These are phyloP conservation scores for Drosophila equinoxialis DNA, from an alignment of 1,140 invertebrate species.

Conservation along the genomic window DNA sequence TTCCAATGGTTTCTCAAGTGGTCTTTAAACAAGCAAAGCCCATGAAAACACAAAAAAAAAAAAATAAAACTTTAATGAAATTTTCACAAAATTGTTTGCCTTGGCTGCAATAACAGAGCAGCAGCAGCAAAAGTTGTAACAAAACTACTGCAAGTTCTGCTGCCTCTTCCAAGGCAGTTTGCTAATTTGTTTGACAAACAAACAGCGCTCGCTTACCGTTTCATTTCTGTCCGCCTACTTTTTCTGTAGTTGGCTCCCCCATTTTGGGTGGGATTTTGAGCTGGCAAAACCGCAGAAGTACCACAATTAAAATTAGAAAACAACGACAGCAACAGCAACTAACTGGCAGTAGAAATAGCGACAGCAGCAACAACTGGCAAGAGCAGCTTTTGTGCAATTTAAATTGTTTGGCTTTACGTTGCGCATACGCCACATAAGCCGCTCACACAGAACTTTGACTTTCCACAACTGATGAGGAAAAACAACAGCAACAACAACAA, in stretches of 20 bases:
- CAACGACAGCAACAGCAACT: constrained; percentile 29
- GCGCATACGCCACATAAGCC: constrained; percentile 59
- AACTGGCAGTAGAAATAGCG: constrained; percentile 19
- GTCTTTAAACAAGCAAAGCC: constrained; percentile 52
- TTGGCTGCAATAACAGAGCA: constrained; percentile 54
- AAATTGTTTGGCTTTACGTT: constrained; percentile 61
- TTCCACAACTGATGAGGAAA: neutral
- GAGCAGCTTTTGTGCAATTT: constrained; percentile 57
- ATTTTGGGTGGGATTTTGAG: constrained; percentile 25
- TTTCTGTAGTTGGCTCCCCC: constrained; percentile 10
- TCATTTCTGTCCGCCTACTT: constrained; percentile 16
- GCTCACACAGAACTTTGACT: constrained; percentile 30
- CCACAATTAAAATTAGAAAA: constrained; percentile 68
- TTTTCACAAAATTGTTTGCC: constrained; percentile 64
- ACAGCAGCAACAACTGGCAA: constrained; percentile 14
- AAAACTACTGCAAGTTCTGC: constrained; percentile 59
- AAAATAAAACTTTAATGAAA: constrained; percentile 62
- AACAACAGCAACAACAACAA: constrained; percentile 10
- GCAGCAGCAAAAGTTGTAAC: constrained; percentile 51
- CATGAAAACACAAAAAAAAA: neutral
- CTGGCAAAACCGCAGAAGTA: constrained; percentile 53
- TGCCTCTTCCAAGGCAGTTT: constrained; percentile 49
- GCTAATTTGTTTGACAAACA: constrained; percentile 75
- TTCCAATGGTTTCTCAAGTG: constrained; percentile 4
- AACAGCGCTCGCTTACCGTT: constrained; percentile 44